phyloP scores from a whole-genome alignment of 2,888 invertebrate species.

The Scaptomyza parva region DNA sequence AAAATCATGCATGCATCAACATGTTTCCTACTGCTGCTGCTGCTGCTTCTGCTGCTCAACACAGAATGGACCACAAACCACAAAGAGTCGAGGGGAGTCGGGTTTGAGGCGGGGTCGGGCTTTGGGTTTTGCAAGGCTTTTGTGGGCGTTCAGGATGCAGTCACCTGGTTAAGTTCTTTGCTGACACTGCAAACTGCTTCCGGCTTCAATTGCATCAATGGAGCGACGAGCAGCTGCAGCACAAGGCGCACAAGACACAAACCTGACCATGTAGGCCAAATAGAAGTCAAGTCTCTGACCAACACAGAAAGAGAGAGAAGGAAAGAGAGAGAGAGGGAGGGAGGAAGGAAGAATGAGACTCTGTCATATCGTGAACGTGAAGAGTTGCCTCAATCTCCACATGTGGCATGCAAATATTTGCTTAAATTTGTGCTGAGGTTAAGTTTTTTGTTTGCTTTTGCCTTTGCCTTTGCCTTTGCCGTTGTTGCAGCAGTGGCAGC shows the following conservation, averaged over 20 bases:
- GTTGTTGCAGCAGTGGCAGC: constrained; percentile 45
- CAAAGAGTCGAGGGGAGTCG: neutral
- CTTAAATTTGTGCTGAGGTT: constrained; percentile 84
- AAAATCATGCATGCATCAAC: constrained; percentile 73
- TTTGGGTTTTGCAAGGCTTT: too few relatives aligned
- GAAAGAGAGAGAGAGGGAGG: constrained; percentile 13
- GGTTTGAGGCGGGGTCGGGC: neutral
- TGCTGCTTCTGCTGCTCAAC: constrained; percentile 11
- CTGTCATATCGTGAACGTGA: constrained; percentile 52
- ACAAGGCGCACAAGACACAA: constrained; percentile 7
- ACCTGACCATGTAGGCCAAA: constrained; percentile 39
- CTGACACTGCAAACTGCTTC: constrained; percentile 76
- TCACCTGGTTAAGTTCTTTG: constrained; percentile 70
- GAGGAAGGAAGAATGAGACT: constrained; percentile 12
- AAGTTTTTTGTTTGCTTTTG: constrained; percentile 80
- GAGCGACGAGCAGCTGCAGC: constrained; percentile 3
- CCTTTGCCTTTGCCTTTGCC: constrained; percentile 63
- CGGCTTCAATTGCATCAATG: constrained; percentile 77
- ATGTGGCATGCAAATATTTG: constrained; percentile 83
- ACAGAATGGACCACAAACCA: neutral
- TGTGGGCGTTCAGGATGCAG: constrained; percentile 27
- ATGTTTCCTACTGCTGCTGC: constrained; percentile 22
- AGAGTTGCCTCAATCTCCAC: constrained; percentile 65
- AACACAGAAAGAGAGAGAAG: constrained; percentile 20
- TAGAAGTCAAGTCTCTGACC: constrained; percentile 48